A percentile compares a stretch with the other conserved stretches of the same genome.
These are phyloP conservation scores for Drosophila melanosoma DNA, from an alignment of 2,888 invertebrate species.

Conservation along the genomic window DNA sequence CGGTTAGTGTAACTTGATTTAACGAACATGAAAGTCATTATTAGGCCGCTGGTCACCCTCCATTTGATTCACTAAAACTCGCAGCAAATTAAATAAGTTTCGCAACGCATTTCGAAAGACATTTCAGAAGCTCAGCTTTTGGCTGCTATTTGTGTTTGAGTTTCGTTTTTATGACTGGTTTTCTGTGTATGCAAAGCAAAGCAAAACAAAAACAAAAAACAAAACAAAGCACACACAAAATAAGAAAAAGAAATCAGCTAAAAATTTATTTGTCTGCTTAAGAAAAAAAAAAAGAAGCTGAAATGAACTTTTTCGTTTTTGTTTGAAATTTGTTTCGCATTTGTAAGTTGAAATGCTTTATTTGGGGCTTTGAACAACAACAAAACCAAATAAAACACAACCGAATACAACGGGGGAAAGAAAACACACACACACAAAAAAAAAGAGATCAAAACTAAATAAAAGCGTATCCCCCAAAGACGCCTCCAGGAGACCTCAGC, in stretches of 20 bases:
- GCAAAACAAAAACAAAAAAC: slow-evolving; percentile 18
- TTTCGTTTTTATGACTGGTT: slow-evolving; percentile 67
- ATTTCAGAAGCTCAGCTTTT: slow-evolving; percentile 57
- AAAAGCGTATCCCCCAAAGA: slow-evolving; percentile 60
- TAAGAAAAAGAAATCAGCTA: slow-evolving; percentile 70
- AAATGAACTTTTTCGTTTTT: slow-evolving; percentile 72
- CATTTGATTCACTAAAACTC: slow-evolving; percentile 52
- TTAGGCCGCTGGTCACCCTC: slow-evolving; percentile 12
- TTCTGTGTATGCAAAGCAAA: slow-evolving; percentile 64
- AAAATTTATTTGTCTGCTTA: slow-evolving; percentile 70
- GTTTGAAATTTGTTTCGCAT: slow-evolving; percentile 81
- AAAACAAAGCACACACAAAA: slow-evolving; percentile 21
- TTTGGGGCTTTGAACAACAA: slow-evolving; percentile 46
- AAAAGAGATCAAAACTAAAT: slow-evolving; percentile 61
- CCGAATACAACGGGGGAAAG: slow-evolving; percentile 2
- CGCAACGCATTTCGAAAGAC: slow-evolving; percentile 76
- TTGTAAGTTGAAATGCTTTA: slow-evolving; percentile 78
- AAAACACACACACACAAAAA: background rate
- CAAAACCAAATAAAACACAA: slow-evolving; percentile 32
- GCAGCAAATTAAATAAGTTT: slow-evolving; percentile 78
- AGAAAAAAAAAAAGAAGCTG: slow-evolving; percentile 19
- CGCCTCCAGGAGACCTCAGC: slow-evolving; percentile 31
- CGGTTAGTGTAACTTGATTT: slow-evolving; percentile 43
- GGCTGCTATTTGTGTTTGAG: slow-evolving; percentile 70
- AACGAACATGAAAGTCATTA: slow-evolving; percentile 59